phyloP scores from a whole-genome alignment of 2,113 vertebrate species.

The Hemicordylus capensis region DNA sequence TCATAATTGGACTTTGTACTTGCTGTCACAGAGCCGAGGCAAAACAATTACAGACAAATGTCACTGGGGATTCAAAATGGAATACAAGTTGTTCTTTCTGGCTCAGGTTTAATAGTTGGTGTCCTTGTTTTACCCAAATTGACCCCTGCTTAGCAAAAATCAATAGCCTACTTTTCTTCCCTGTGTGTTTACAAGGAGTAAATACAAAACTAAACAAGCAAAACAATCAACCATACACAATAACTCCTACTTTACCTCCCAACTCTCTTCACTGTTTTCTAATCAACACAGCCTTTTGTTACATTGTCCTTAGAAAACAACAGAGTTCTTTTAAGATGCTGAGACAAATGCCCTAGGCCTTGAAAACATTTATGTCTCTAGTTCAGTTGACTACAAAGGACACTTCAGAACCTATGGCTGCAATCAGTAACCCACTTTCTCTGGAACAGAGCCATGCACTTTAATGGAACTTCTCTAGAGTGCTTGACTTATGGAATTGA shows the following conservation, averaged over 20 bases:
- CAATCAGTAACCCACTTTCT: slow-evolving; percentile 12
- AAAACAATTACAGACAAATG: slow-evolving; percentile 28
- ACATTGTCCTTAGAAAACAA: not conserved
- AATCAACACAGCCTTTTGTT: not conserved
- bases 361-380: slow-evolving; percentile 1
- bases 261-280: not conserved
- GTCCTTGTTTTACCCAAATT: slow-evolving; percentile 19
- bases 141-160: slow-evolving; percentile 14
- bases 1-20: slow-evolving; percentile 32
- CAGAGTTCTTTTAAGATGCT: not conserved
- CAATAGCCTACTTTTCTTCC: not conserved
- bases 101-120: slow-evolving; percentile 1
- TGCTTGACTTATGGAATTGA: not conserved
- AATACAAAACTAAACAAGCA: slow-evolving; percentile 6
- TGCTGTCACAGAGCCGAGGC: slow-evolving; percentile 2
- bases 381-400: not conserved
- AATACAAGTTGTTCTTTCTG: slow-evolving; percentile 25
- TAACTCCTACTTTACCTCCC: not conserved
- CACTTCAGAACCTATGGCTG: not conserved
- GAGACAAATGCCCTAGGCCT: not conserved
- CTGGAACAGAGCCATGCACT: not conserved
- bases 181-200: not conserved
- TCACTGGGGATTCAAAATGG: slow-evolving; percentile 8
- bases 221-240: not conserved
- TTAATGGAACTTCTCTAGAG: not conserved